Evolutionary conservation across 2,797 vertebrate species (phyloP), one percentile per base, ranked within the genome.

Genomic region (Microchirus variegatus): DNA sequence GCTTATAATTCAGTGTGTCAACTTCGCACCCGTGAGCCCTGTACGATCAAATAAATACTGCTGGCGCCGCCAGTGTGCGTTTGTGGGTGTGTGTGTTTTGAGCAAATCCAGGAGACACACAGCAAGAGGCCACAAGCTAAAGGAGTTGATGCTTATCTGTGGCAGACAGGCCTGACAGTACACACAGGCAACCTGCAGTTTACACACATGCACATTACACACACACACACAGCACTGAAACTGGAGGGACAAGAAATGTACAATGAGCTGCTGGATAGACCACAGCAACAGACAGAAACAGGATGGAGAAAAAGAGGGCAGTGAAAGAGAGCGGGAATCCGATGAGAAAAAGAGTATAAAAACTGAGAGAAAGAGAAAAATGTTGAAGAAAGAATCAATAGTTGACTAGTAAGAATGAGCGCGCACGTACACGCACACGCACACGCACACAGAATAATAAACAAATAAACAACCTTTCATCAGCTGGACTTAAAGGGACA

Each of bases 71-170:
- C 63, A 72, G 54, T 38, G 46, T 64, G 36, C 51, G 53, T 51
- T 53, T 63, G 18, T 69, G 37, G 50, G 53, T 50, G 57, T 63
- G 57, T 63, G 18, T 69, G 48, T 65, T 81, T 65, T 45, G 2
- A 61, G 58, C 55, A 78, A 75, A 88, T 75, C 67, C 70, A 74
- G 77, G 75, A 45, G 73, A 66, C 15, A 17, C 70, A 82, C 75
- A 65, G 78, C 10, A 2, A 83, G 80, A 80, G 78, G 73, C 75
- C 77, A 70, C 53, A 35, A 68, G 67, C 70, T 78, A 77, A 87
- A 74, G 71, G 57, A 70, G 72, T 41, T 75, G 84, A 88, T 86
- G 78, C 68, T 77, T 83, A 85, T 87, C 86, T 67, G 62, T 17
- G 17, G 67, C 82, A 87, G 86, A 88, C 80, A 63, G 67, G 59